Base-by-base conservation (phyloP, 2,888 invertebrate genomes). In the Rosalia funebris region DNA sequence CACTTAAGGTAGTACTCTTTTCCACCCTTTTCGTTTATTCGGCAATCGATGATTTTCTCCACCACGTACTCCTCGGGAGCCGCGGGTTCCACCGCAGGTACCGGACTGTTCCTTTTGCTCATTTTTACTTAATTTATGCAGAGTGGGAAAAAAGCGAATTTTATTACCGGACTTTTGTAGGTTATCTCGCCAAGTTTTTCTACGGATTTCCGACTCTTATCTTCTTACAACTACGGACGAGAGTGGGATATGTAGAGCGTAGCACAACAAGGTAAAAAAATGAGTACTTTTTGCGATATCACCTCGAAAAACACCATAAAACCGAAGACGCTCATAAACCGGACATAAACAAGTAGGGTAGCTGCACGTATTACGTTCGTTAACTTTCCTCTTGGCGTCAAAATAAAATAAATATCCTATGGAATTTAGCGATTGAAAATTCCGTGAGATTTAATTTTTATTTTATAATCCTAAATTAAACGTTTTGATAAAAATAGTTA, bases 11-110 rank as follows among this genome's bases (percentile, higher is more conserved):
- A 81, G 69, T 86, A 87, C 74, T 87, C 85, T 58, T 77, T 77
- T 47, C 86, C 85, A 68, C 88, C 87, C 63, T 85, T 84, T 10
- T 84, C 79, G 60, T 79, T 79, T 1, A 92, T 86, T 68, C 95
- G 85, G 69, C 92, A 88, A 77, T 96, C 95, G 48, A 96, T 83
- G 9, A 97, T 94, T 78, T 93, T 94, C 78, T 97, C 96, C 0
- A 97, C 96, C 10, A 92, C 91, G 77, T 89, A 95, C 79, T 95
- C 92, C 75, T 95, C 94, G 73, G 92, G 91, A 11, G 84, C 86
- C 63, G 86, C 86, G 50, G 83, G 81, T 16, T 66, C 65, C 1
- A 52, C 32, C 7, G 65, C 57, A 0, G 70, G 69, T 11, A 71
- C 68, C 9, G 73, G 73, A 45, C 74, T 75, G 48, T 65, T 76